A percentile compares a stretch with the other conserved stretches of the same genome.
These are phyloP conservation scores for Manis pentadactyla DNA, from an alignment of 2,797 vertebrate genomes.

Conservation along the genomic window DNA sequence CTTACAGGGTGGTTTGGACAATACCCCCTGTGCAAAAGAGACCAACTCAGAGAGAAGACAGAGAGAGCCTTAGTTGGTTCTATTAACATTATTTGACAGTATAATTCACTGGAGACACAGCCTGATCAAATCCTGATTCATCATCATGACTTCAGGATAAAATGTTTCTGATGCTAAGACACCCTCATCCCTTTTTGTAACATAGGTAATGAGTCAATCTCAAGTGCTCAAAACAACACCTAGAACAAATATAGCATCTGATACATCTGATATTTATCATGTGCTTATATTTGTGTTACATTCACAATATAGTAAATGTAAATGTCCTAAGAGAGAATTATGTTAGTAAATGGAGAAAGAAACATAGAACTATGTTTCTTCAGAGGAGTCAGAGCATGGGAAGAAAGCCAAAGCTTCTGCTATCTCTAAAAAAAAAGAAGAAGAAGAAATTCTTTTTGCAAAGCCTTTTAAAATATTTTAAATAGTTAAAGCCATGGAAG, in stretches of 20 bases:
- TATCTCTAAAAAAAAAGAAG: background rate
- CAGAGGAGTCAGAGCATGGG: background rate
- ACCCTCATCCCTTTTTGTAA: conserved; percentile 59
- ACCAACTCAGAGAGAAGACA: too few relatives aligned
- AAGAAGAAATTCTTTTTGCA: background rate
- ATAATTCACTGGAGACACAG: conserved; percentile 69
- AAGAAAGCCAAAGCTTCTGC: background rate
- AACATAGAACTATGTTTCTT: background rate
- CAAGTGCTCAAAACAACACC: background rate
- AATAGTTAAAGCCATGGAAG: background rate
- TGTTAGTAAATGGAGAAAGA: too few relatives aligned
- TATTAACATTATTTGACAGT: conserved; percentile 73
- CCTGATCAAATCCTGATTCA: conserved; percentile 71
- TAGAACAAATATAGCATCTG: background rate
- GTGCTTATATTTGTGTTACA: too few relatives aligned
- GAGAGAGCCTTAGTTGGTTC: background rate
- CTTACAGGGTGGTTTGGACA: background rate
- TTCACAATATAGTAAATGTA: too few relatives aligned
- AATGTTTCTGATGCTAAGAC: conserved; percentile 59
- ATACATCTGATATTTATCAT: background rate
- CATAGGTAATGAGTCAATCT: conserved; percentile 71
- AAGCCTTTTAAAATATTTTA: background rate
- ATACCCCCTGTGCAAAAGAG: background rate
- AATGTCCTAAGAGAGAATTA: too few relatives aligned
- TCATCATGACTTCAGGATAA: conserved; percentile 69